A percentile compares a stretch with the other conserved stretches of the same genome.
phyloP scores from a whole-genome alignment of 92 coral and sea anemone genomes.

The Virgularia gustaviana region DNA sequence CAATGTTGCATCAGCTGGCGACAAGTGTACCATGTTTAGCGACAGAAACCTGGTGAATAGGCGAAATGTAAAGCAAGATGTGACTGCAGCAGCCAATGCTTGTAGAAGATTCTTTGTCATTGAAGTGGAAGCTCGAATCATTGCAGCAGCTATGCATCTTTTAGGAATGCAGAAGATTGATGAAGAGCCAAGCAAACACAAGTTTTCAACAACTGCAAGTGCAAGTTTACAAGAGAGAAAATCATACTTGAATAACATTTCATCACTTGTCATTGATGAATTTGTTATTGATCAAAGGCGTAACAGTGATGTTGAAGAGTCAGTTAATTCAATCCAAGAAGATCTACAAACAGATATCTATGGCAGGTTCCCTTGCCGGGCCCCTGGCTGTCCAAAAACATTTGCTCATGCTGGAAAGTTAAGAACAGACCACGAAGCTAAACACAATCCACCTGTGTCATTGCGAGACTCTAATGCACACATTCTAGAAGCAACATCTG shows the following conservation, averaged over 20 bases:
- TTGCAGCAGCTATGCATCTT: conserved; percentile 40
- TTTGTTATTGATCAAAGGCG: conserved; percentile 27
- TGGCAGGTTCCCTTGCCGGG: conserved; percentile 49
- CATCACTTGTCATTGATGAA: conserved; percentile 34
- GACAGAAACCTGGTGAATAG: conserved; percentile 63
- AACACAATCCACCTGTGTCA: conserved; percentile 10
- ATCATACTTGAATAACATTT: conserved; percentile 44
- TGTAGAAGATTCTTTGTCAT: conserved; percentile 64
- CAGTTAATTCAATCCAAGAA: conserved; percentile 12
- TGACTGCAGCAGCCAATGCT: conserved; percentile 66
- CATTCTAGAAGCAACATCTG: neutral
- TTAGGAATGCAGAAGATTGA: conserved; percentile 30
- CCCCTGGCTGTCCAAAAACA: conserved; percentile 55
- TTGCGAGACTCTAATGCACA: conserved; percentile 13
- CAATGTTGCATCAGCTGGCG: conserved; percentile 59
- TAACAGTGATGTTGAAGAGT: conserved; percentile 18
- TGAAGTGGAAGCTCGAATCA: conserved; percentile 44
- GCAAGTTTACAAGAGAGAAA: conserved; percentile 50
- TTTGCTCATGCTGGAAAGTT: conserved; percentile 66
- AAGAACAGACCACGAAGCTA: conserved; percentile 52
- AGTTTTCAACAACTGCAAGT: conserved; percentile 9
- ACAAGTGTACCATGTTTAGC: conserved; percentile 63
- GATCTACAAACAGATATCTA: conserved; percentile 30
- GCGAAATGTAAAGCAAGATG: conserved; percentile 69
- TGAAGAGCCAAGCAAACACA: conserved; percentile 12